phyloP scores from a whole-genome alignment of 1,140 invertebrate species.

The Temnothorax longispinosus region DNA sequence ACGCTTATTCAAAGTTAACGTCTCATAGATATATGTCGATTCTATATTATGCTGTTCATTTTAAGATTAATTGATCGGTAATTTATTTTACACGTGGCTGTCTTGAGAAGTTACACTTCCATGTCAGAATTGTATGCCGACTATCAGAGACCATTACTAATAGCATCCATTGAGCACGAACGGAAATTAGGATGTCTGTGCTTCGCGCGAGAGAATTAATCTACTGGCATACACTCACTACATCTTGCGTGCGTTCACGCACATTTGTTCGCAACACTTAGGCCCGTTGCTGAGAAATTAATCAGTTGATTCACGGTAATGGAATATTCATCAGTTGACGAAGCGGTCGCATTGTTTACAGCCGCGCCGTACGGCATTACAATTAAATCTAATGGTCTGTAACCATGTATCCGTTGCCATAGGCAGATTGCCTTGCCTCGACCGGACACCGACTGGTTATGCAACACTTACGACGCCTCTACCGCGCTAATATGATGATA shows the following conservation, averaged over 20 bases:
- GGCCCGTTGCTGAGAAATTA: constrained; percentile 49
- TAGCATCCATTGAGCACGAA: constrained; percentile 1
- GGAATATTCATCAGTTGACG: constrained; percentile 57
- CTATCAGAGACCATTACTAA: constrained; percentile 31
- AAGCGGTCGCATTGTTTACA: constrained; percentile 49
- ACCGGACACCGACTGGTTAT: constrained; percentile 36
- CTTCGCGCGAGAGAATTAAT: constrained; percentile 28
- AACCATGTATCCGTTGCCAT: constrained; percentile 21
- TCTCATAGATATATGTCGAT: not conserved
- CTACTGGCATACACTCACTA: not conserved
- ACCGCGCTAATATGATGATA: not conserved
- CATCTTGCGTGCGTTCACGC: constrained; percentile 10
- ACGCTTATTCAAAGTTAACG: not conserved
- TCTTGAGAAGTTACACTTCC: not conserved
- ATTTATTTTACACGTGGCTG: constrained; percentile 4
- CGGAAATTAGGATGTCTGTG: constrained; percentile 47
- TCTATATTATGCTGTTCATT: too few relatives aligned
- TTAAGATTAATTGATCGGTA: not conserved
- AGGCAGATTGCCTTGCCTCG: constrained; percentile 34
- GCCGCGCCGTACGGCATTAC: constrained; percentile 13
- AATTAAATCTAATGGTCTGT: constrained; percentile 60
- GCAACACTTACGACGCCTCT: not conserved
- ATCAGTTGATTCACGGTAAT: constrained; percentile 55
- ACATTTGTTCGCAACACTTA: constrained; percentile 47
- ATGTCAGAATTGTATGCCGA: constrained; percentile 22